phyloP scores from a whole-genome alignment of 1,140 invertebrate genomes.

The Drosophila dunni region DNA sequence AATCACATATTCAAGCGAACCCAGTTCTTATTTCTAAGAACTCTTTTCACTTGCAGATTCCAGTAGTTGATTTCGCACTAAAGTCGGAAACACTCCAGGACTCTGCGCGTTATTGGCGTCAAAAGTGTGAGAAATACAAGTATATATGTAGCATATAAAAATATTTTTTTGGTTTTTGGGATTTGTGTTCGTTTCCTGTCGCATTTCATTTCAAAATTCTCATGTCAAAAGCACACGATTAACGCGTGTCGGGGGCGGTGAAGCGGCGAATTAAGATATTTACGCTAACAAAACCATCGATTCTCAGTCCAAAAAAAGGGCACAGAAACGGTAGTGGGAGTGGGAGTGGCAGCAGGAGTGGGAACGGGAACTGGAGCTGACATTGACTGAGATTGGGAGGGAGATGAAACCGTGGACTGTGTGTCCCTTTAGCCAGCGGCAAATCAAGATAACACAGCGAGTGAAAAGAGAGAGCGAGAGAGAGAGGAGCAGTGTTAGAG shows the following conservation, averaged over 20 bases:
- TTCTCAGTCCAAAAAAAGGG: conserved; percentile 13
- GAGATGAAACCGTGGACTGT: neutral
- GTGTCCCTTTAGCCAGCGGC: conserved; percentile 16
- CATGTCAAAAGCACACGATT: conserved; percentile 77
- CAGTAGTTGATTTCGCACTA: neutral
- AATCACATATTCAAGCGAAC: too few species aligned
- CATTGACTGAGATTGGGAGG: conserved; percentile 6
- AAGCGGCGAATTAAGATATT: conserved; percentile 81
- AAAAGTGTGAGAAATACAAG: neutral
- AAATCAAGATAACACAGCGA: conserved; percentile 54
- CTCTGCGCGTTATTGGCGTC: too few species aligned
- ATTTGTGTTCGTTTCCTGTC: conserved; percentile 32
- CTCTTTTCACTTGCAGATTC: too few species aligned
- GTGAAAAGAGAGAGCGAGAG: neutral
- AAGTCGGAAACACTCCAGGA: neutral
- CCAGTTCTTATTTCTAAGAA: too few species aligned
- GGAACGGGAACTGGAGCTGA: conserved; percentile 7
- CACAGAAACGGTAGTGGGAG: neutral
- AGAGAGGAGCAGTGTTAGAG: neutral
- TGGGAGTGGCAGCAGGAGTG: neutral
- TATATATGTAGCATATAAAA: too few species aligned
- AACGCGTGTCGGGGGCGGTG: conserved; percentile 76
- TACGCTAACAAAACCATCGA: conserved; percentile 76
- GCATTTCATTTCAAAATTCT: conserved; percentile 58
- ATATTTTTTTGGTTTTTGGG: conserved; percentile 1